A percentile compares a stretch with the other conserved stretches of the same genome.
Evolutionary conservation across 2,797 vertebrate genomes (phyloP).

Genomic region (Scyliorhinus canicula): DNA sequence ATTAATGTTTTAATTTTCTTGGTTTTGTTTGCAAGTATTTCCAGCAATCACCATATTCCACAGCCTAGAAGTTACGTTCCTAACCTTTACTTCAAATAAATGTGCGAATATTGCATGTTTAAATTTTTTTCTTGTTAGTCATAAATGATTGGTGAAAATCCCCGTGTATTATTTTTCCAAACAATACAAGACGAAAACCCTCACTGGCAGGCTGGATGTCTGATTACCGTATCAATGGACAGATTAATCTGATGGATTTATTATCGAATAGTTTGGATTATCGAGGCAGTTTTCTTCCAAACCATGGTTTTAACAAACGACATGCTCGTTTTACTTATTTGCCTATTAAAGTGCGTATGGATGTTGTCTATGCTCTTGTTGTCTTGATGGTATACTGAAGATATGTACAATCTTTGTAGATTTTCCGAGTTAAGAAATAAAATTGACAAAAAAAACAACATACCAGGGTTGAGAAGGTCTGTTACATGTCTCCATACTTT

Average conservation of each 20-base stretch:
- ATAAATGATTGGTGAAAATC: neutral
- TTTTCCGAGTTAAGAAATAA: neutral
- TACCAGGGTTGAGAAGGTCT: neutral
- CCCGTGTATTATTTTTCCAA: neutral
- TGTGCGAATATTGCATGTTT: neutral
- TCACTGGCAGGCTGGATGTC: neutral
- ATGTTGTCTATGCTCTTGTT: neutral
- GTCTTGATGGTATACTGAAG: neutral
- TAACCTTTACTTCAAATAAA: neutral
- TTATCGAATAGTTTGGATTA: neutral
- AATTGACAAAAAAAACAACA: neutral
- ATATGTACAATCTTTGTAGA: neutral
- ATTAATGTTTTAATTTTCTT: neutral
- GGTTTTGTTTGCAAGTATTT: neutral
- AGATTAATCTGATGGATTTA: neutral
- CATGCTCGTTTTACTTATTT: neutral
- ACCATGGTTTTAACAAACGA: neutral
- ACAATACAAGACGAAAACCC: too few relatives aligned
- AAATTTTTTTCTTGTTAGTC: neutral
- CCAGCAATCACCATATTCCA: neutral
- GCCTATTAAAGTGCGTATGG: neutral
- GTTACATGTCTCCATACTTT: neutral
- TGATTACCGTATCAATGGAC: neutral
- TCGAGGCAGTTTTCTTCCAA: neutral
- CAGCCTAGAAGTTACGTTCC: neutral